A percentile compares a stretch with the other conserved stretches of the same genome.
phyloP scores from a whole-genome alignment of 1,140 invertebrate species.

The Aphelenchoides avenae region DNA sequence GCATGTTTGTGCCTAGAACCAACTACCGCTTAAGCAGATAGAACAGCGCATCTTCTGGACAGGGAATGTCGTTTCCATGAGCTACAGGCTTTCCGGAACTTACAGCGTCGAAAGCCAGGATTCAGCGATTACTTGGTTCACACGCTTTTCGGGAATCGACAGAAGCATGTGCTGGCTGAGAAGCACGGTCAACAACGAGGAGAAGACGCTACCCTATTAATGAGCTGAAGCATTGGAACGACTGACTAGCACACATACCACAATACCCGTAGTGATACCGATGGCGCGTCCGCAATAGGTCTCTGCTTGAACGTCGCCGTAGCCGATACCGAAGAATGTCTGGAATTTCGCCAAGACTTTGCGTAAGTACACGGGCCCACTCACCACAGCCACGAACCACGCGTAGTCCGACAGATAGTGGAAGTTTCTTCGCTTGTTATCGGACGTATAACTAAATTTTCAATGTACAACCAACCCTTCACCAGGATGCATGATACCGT shows the following conservation, averaged over 20 bases:
- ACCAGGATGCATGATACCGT: constrained; percentile 68
- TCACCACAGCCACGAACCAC: constrained; percentile 54
- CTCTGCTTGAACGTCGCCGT: constrained; percentile 98
- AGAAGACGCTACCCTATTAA: constrained; percentile 45
- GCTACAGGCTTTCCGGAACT: neutral
- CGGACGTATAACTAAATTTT: constrained; percentile 30
- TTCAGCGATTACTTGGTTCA: constrained; percentile 55
- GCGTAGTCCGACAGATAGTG: constrained; percentile 50
- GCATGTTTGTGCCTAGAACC: constrained; percentile 49
- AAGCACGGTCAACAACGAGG: constrained; percentile 51
- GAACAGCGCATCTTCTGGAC: neutral
- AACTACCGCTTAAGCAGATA: constrained; percentile 5
- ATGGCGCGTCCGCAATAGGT: constrained; percentile 97
- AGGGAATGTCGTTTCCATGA: neutral
- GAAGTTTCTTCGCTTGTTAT: constrained; percentile 22
- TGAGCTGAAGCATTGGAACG: neutral
- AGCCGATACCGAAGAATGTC: constrained; percentile 63
- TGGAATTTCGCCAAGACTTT: constrained; percentile 19
- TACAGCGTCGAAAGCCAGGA: constrained; percentile 40
- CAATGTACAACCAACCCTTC: neutral
- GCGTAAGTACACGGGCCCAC: neutral
- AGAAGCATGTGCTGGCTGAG: constrained; percentile 42
- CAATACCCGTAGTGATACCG: constrained; percentile 93
- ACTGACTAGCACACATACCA: constrained; percentile 69
- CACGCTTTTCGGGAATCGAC: constrained; percentile 40